These are phyloP conservation scores for Ditylenchus dipsaci DNA, from an alignment of 1,140 invertebrate species.

Conservation along the genomic window DNA sequence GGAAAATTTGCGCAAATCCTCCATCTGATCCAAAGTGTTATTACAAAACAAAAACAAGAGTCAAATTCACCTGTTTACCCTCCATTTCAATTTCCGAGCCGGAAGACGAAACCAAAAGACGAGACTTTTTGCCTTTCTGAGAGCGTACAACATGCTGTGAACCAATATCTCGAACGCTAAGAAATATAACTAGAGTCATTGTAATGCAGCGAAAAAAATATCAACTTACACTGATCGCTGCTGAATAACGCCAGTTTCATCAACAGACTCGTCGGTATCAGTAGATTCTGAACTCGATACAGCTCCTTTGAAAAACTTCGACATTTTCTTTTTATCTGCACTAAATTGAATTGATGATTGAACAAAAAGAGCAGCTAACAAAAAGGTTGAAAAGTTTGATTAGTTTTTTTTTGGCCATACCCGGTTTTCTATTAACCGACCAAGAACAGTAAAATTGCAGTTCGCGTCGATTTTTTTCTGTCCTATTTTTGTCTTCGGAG, in stretches of 20 bases:
- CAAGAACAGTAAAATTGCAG: too few relatives aligned
- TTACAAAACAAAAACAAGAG: too few relatives aligned
- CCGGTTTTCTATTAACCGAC: too few relatives aligned
- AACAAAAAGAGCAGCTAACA: too few relatives aligned
- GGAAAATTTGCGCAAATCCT: constrained; percentile 57
- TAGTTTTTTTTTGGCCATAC: too few relatives aligned
- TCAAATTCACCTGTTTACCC: constrained; percentile 39
- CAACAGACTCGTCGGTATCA: constrained; percentile 44
- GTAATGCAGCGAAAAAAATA: background rate
- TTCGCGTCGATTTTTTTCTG: too few relatives aligned
- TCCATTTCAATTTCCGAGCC: constrained; percentile 59
- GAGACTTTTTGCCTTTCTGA: constrained; percentile 95
- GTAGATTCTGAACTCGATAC: constrained; percentile 54
- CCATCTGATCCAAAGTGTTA: constrained; percentile 36
- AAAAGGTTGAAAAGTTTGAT: too few relatives aligned
- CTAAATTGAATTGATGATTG: too few relatives aligned
- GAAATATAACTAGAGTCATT: background rate
- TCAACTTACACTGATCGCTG: constrained; percentile 30
- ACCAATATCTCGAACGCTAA: constrained; percentile 52
- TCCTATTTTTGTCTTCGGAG: too few relatives aligned
- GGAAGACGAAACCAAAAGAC: constrained; percentile 60
- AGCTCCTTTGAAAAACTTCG: constrained; percentile 50
- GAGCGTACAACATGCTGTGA: constrained; percentile 90
- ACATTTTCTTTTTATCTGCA: constrained; percentile 24
- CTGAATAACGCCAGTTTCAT: constrained; percentile 28